phyloP scores from a whole-genome alignment of 2,113 vertebrate genomes.

The Dicrurus megarhynchus region DNA sequence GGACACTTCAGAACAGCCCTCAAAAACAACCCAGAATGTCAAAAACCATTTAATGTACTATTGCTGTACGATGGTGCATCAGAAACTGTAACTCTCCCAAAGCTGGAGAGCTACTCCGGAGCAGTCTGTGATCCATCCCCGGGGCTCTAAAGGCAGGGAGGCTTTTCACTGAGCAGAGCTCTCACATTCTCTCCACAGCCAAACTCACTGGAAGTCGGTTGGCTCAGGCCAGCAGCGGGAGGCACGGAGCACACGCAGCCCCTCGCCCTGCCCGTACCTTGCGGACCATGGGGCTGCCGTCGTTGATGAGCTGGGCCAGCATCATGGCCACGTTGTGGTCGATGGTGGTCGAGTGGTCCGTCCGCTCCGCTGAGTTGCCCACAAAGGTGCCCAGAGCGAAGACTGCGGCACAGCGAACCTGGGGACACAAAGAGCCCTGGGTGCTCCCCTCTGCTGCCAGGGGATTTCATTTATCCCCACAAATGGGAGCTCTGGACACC shows the following conservation, averaged over 20 bases:
- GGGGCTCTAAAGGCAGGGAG: not conserved
- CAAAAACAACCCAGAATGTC: not conserved
- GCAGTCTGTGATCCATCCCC: not conserved
- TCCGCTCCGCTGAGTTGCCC: constrained; percentile 92
- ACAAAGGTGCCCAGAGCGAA: constrained; percentile 96
- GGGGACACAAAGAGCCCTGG: not conserved
- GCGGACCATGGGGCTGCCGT: constrained; percentile 92
- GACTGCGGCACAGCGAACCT: constrained; percentile 94
- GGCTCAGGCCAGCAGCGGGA: too few species aligned
- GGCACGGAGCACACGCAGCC: not conserved
- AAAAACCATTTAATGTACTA: not conserved
- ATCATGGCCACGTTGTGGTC: constrained; percentile 99
- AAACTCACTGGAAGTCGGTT: accelerated
- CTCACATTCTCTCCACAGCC: not conserved
- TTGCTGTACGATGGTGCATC: not conserved
- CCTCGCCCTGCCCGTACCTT: constrained; percentile 75
- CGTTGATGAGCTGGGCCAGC: constrained; percentile 95
- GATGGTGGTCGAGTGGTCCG: constrained; percentile 97
- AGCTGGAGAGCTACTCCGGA: not conserved
- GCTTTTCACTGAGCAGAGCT: not conserved
- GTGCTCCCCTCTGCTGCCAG: not conserved
- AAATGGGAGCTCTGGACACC: not conserved
- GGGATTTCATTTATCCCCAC: accelerated
- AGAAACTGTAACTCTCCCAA: not conserved
- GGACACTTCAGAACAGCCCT: not conserved